Conservation (phyloP, 2,888 invertebrate genomes). For the Acrobasis suavella region DNA sequence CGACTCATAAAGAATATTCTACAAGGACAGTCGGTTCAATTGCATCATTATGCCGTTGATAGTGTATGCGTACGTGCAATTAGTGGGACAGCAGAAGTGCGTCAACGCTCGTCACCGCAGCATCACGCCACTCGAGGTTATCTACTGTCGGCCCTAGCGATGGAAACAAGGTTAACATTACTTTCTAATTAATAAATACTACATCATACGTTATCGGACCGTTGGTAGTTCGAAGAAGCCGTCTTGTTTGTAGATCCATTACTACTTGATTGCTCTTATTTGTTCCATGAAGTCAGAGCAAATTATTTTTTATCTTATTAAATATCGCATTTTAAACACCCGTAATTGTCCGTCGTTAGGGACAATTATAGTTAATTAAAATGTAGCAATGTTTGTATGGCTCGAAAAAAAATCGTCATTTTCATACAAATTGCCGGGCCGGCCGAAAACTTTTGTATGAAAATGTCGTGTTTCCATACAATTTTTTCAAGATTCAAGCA, state of each 20-base stretch:
- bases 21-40: background rate
- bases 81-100: conserved; percentile 13
- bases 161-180: conserved; percentile 30
- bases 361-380: no score
- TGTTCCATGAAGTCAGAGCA: no score
- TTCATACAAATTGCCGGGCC: no score
- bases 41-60: conserved; percentile 30
- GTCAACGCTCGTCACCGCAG: conserved; percentile 18
- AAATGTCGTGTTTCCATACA: no score
- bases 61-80: conserved; percentile 20
- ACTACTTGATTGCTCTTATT: no score
- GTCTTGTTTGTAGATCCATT: background rate
- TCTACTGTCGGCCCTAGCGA: conserved; percentile 25
- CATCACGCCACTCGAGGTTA: conserved; percentile 30
- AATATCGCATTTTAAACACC: no score
- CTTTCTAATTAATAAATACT: conserved; percentile 31
- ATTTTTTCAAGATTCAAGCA: no score
- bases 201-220: conserved; percentile 17
- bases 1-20: background rate
- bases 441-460: no score
- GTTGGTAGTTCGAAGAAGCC: background rate
- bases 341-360: no score
- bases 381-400: no score
- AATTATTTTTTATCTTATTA: no score
- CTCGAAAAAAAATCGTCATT: no score